phyloP scores from a whole-genome alignment of 2,113 vertebrate species.

The Toxotes jaculatrix region DNA sequence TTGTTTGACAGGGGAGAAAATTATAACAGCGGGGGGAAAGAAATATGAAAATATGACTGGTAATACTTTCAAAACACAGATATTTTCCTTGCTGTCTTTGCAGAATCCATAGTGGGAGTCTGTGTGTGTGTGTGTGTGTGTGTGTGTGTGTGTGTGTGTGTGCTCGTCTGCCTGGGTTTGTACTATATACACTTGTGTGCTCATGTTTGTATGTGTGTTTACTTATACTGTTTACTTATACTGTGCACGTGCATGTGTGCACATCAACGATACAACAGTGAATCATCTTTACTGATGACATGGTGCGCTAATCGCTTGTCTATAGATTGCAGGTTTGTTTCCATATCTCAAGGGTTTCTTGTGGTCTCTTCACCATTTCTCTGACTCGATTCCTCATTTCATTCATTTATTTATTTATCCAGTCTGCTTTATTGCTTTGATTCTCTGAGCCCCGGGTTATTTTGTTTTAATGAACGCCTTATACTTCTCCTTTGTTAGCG shows the following conservation, averaged over 20 bases:
- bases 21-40: conserved; percentile 77
- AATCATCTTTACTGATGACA: conserved; percentile 77
- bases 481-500: conserved; percentile 77
- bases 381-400: conserved; percentile 69
- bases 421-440: conserved; percentile 75
- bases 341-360: conserved; percentile 73
- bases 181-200: neutral
- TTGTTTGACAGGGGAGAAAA: conserved; percentile 83
- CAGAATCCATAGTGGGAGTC: conserved; percentile 49
- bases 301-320: conserved; percentile 77
- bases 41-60: conserved; percentile 80
- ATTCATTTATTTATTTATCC: conserved; percentile 80
- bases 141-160: conserved; percentile 4
- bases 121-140: conserved; percentile 28
- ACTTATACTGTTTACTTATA: neutral
- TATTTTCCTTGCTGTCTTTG: conserved; percentile 73
- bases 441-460: conserved; percentile 74
- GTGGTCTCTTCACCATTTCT: conserved; percentile 66
- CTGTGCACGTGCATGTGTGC: conserved; percentile 1
- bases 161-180: neutral
- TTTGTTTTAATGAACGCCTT: conserved; percentile 81
- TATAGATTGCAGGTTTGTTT: conserved; percentile 79
- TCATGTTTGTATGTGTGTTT: neutral
- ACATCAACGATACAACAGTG: conserved; percentile 41
- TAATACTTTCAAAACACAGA: conserved; percentile 78